Percentiles rank a stretch among this genome's conserved stretches.
Conservation (phyloP, 2,888 invertebrate genomes). For the Argynnis bischoffii region DNA sequence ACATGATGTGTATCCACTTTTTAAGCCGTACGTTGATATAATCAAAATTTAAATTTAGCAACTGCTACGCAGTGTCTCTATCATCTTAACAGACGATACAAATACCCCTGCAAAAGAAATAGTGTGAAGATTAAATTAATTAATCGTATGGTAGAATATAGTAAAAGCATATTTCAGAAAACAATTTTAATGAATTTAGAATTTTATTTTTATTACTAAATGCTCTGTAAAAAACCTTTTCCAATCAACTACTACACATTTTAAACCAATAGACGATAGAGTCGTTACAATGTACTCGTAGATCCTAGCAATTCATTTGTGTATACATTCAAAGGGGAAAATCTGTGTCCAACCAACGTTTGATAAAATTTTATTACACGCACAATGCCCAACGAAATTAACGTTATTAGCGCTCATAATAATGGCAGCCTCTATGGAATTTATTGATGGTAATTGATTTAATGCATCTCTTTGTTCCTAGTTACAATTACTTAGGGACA, state of each 20-base stretch:
- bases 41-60: no score
- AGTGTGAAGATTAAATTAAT: no score
- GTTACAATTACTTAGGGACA: constrained; percentile 46
- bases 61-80: no score
- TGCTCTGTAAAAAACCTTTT: not conserved
- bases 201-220: no score
- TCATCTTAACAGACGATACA: no score
- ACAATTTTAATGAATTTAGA: no score
- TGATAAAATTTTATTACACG: constrained; percentile 68
- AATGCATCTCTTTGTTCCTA: constrained; percentile 66
- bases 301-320: constrained; percentile 43
- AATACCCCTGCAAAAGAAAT: no score
- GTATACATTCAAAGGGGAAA: constrained; percentile 50
- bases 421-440: constrained; percentile 59
- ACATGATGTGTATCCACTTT: no score
- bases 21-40: no score
- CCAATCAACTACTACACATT: not conserved
- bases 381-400: constrained; percentile 66
- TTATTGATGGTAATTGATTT: constrained; percentile 72
- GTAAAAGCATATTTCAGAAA: no score
- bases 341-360: constrained; percentile 55
- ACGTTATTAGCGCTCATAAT: constrained; percentile 65
- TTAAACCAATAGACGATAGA: not conserved
- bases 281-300: constrained; percentile 8
- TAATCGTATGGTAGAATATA: no score